Percentiles rank a stretch among this genome's conserved stretches.
Evolutionary conservation across 2,113 vertebrate species (phyloP).

Genomic region (Chloropsis hardwickii): DNA sequence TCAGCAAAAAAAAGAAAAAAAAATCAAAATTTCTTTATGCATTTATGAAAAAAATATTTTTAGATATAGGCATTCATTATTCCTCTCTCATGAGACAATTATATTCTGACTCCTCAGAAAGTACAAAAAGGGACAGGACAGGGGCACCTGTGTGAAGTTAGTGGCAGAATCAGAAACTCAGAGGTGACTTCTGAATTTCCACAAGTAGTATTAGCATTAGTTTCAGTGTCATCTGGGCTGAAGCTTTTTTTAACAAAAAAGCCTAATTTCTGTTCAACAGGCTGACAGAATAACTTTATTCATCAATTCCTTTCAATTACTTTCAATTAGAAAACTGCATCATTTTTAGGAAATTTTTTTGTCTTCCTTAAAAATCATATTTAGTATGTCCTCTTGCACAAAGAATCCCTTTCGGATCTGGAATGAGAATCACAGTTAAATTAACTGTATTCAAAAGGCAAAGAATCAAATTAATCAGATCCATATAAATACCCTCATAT

Average conservation of each 20-base stretch:
- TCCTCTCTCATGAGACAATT: not conserved
- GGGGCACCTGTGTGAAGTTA: not conserved
- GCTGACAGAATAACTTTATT: not conserved
- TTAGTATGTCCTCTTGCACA: not conserved
- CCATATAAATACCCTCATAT: not conserved
- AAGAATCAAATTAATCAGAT: not conserved
- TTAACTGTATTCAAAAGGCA: not conserved
- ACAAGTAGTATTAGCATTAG: not conserved
- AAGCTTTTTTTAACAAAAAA: not conserved
- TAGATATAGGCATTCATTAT: not conserved
- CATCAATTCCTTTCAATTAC: not conserved
- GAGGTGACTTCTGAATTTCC: not conserved
- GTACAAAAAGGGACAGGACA: not conserved
- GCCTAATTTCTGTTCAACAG: not conserved
- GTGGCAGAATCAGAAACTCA: not conserved
- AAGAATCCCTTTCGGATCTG: not conserved
- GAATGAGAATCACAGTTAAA: not conserved
- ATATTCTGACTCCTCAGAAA: not conserved
- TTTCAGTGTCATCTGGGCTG: not conserved
- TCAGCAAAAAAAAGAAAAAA: not conserved
- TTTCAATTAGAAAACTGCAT: not conserved
- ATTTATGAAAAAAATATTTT: not conserved
- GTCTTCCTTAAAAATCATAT: not conserved
- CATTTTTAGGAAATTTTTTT: not conserved
- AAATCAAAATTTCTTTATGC: not conserved